Base-by-base conservation (phyloP, 2,888 invertebrate species). In the Oxytorus armatus region DNA sequence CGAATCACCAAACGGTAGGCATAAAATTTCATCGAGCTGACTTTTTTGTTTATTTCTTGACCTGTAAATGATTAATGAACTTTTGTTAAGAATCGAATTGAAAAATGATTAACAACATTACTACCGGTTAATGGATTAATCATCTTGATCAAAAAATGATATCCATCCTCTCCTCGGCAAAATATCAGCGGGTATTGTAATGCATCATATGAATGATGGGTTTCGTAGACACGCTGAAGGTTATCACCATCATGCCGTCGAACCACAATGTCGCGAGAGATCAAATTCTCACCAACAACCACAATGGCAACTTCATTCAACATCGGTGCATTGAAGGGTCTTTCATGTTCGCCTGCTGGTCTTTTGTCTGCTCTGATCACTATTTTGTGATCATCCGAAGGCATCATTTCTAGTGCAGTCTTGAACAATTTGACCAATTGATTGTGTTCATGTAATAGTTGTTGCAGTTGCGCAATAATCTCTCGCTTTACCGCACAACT, bases 171-270 rank as follows among this genome's bases (percentile, higher is more conserved):
- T 14, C 86, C 87, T 23, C 53, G 63, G n/a, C 85, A 86, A 73
- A 89, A 91, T 44, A 89, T 78, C 0, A 92, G 23, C 0, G 88
- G 89, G 84, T 92, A 92, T 82, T 90, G 88, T 59, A 92, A 84
- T 2, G 92, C 88, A 84, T 92, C 92, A 82, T 90, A 90, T 59
- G 83, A 85, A 5, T 57, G 44, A 29, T 77, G 59, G 10, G 14
- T 44, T 23, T 76, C 76, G 2, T 18, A 33, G n/a, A 76, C 59
- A 10, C 84, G 42, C 5, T 14, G 29, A 8, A 14, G 18, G 25
- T 14, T 65, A 7, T 51, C 53, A 0, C n/a, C 33, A 80, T 70
- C 72, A 3, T 78, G 72, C 42, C 85, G 81, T 11, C 89, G 42
- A 23, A 86, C 77, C 51, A 89, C 85, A n/a, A n/a, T n/a, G 73